These are phyloP conservation scores for Sorex fumeus DNA, from an alignment of 2,113 vertebrate genomes.

Conservation along the genomic window DNA sequence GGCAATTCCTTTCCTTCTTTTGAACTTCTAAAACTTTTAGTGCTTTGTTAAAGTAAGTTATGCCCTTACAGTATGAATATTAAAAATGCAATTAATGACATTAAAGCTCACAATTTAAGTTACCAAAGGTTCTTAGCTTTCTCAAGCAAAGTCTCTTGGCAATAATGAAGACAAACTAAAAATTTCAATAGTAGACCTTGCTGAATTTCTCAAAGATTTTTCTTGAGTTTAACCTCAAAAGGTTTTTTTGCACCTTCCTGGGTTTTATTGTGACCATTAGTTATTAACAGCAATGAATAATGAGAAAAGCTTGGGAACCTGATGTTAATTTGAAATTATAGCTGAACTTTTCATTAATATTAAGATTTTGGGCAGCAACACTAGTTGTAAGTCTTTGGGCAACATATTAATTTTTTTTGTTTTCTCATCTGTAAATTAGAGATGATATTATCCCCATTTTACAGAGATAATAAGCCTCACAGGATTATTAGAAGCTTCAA, in stretches of 20 bases:
- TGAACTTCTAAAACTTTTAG: background rate
- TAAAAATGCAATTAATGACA: conserved; percentile 37
- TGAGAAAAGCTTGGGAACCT: background rate
- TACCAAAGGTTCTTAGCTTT: background rate
- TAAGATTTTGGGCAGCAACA: no score
- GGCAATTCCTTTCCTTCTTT: background rate
- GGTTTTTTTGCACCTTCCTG: background rate
- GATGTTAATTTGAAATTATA: conserved; percentile 34
- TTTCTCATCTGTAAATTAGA: background rate
- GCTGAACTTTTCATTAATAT: background rate
- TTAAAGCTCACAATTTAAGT: conserved; percentile 40
- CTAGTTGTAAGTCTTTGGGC: conserved; percentile 1
- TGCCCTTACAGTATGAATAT: conserved; percentile 48
- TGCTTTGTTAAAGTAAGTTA: conserved; percentile 52
- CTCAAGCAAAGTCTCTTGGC: conserved; percentile 31
- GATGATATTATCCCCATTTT: background rate
- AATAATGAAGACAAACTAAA: conserved; percentile 21
- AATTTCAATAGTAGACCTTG: conserved; percentile 31
- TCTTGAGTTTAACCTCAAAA: conserved; percentile 23
- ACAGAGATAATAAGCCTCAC: background rate
- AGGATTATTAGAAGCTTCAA: background rate
- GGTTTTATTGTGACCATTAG: background rate
- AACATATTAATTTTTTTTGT: background rate
- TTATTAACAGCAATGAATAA: background rate
- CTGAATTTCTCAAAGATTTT: conserved; percentile 1